Conservation (phyloP, 2,797 vertebrate species). For the Lithobates sylvaticus region DNA sequence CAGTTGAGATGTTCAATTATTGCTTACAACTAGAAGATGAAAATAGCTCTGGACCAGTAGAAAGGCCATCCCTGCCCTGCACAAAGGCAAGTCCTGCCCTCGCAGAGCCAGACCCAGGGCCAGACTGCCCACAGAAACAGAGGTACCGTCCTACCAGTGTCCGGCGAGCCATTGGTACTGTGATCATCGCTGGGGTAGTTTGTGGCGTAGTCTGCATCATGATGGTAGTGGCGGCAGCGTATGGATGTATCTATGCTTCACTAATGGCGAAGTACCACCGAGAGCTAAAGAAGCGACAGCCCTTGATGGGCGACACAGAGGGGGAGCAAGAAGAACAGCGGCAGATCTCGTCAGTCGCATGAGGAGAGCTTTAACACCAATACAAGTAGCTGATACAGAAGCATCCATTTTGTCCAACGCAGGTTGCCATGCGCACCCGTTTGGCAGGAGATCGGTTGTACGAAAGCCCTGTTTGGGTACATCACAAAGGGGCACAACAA, state of each 20-base stretch:
- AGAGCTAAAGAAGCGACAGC: conserved; percentile 97
- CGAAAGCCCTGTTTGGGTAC: not conserved
- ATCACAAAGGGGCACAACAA: too few species aligned
- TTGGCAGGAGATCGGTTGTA: not conserved
- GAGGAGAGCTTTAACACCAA: conserved; percentile 63
- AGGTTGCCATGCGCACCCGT: not conserved
- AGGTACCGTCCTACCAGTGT: conserved; percentile 92
- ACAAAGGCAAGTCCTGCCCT: conserved; percentile 77
- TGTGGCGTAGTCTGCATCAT: conserved; percentile 98
- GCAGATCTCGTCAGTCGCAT: conserved; percentile 98
- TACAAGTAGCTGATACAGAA: conserved; percentile 40
- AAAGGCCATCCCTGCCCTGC: conserved; percentile 79
- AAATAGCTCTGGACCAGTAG: conserved; percentile 80
- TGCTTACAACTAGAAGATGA: conserved; percentile 95
- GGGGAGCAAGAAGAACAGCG: conserved; percentile 89
- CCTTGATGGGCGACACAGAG: conserved; percentile 92
- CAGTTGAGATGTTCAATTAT: conserved; percentile 99
- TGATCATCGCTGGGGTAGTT: conserved; percentile 95
- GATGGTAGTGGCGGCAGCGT: conserved; percentile 98
- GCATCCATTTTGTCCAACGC: not conserved
- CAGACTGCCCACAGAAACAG: conserved; percentile 90
- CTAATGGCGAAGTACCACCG: conserved; percentile 99
- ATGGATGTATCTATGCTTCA: conserved; percentile 97
- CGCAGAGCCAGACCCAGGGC: conserved; percentile 77
- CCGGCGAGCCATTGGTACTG: conserved; percentile 94